These are phyloP conservation scores for Spinus olivaceus DNA, from an alignment of 2,797 vertebrate genomes.

Conservation along the genomic window DNA sequence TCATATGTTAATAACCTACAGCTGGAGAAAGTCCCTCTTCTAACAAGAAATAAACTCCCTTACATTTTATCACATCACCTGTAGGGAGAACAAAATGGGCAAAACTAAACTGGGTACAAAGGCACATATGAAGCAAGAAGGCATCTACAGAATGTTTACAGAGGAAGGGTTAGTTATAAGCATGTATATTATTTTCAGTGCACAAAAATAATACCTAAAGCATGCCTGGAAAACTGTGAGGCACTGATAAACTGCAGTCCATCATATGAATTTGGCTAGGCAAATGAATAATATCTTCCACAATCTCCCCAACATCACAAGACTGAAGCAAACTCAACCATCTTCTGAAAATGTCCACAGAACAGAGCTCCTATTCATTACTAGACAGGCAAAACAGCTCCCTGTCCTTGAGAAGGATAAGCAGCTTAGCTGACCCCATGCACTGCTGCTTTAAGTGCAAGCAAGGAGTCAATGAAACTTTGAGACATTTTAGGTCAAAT, in stretches of 20 bases:
- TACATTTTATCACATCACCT: background rate
- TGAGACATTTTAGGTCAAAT: background rate
- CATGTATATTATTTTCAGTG: background rate
- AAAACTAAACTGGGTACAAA: background rate
- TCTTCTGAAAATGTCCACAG: background rate
- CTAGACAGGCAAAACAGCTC: background rate
- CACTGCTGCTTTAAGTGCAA: background rate
- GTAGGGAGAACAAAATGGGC: background rate
- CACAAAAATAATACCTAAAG: background rate
- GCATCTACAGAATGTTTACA: background rate
- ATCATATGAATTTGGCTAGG: background rate
- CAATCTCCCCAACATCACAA: background rate
- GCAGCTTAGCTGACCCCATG: background rate
- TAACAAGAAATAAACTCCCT: background rate
- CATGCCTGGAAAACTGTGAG: background rate
- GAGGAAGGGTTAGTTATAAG: background rate
- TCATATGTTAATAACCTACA: background rate
- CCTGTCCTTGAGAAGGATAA: background rate
- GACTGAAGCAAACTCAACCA: background rate
- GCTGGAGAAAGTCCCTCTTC: background rate
- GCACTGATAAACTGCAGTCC: background rate
- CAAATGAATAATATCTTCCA: background rate
- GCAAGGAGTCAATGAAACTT: background rate
- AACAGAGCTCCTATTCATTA: background rate
- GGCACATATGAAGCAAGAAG: background rate